Conservation (phyloP, 1,140 invertebrate genomes). For the Sycophila sp. region DNA sequence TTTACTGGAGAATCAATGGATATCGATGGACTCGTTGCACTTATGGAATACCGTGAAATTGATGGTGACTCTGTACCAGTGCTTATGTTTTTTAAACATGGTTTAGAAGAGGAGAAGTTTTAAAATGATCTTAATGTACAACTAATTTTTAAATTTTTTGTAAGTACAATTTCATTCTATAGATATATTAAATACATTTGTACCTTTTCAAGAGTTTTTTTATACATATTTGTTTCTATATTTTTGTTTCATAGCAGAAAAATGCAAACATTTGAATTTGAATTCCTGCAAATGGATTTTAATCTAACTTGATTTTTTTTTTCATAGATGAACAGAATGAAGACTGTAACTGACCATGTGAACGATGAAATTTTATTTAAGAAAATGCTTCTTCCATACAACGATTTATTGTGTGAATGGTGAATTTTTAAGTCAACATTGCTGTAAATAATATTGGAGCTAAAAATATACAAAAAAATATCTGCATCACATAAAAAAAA, state of each 20-base stretch:
- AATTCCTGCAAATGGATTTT: too few relatives aligned
- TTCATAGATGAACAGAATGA: conserved; percentile 56
- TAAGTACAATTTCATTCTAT: conserved; percentile 55
- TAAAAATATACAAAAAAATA: too few relatives aligned
- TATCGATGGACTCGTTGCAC: conserved; percentile 90
- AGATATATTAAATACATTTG: too few relatives aligned
- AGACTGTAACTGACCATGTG: conserved; percentile 55
- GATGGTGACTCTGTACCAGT: conserved; percentile 83
- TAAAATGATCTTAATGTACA: conserved; percentile 63
- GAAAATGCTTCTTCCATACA: conserved; percentile 49
- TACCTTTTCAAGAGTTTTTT: too few relatives aligned
- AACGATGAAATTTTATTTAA: conserved; percentile 54
- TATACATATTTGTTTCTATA: too few relatives aligned
- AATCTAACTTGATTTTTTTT: conserved; percentile 37
- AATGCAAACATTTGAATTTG: too few relatives aligned
- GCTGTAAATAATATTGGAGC: conserved; percentile 42
- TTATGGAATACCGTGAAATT: conserved; percentile 93
- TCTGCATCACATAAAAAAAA: too few relatives aligned
- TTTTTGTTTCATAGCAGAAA: too few relatives aligned
- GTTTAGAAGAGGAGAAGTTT: conserved; percentile 93
- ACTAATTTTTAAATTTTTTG: conserved; percentile 57
- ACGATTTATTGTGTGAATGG: conserved; percentile 44
- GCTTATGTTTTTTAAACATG: conserved; percentile 96
- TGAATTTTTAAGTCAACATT: conserved; percentile 34
- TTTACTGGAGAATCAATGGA: conserved; percentile 97